A percentile compares a stretch with the other conserved stretches of the same genome.
Evolutionary conservation across 2,888 invertebrate genomes (phyloP).

Genomic region (Disparrhopalites patrizii): DNA sequence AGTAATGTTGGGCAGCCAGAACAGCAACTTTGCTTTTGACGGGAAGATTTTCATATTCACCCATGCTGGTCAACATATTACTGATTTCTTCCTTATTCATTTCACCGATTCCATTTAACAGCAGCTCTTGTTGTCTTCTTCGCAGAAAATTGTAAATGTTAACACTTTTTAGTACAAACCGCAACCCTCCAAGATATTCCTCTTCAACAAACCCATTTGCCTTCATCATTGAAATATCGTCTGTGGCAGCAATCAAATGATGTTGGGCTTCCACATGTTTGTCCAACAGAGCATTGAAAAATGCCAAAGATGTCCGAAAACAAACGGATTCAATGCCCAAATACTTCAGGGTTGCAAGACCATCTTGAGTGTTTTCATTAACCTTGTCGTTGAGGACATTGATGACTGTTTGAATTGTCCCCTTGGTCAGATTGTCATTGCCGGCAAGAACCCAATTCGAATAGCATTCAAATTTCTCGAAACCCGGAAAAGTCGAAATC

Average conservation of each 20-base stretch:
- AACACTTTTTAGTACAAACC: conserved; percentile 28
- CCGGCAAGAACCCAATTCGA: conserved; percentile 27
- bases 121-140: neutral
- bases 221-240: conserved; percentile 16
- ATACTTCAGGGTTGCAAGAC: conserved; percentile 5
- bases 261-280: conserved; percentile 16
- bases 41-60: conserved; percentile 12
- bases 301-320: conserved; percentile 23
- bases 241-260: conserved; percentile 17
- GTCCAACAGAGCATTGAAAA: conserved; percentile 18
- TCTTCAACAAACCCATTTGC: neutral
- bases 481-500: neutral
- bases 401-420: conserved; percentile 18
- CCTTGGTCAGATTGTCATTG: conserved; percentile 2
- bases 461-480: conserved; percentile 27
- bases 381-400: conserved; percentile 23
- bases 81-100: neutral
- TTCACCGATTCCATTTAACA: neutral
- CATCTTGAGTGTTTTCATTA: conserved; percentile 1
- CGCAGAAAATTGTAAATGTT: conserved; percentile 16
- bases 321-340: conserved; percentile 25
- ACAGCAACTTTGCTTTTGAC: conserved; percentile 21
- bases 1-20: conserved; percentile 28
- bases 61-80: neutral
- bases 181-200: conserved; percentile 27